A percentile compares a stretch with the other conserved stretches of the same genome.
phyloP scores from a whole-genome alignment of 2,113 vertebrate genomes.

The Nothocercus julius region DNA sequence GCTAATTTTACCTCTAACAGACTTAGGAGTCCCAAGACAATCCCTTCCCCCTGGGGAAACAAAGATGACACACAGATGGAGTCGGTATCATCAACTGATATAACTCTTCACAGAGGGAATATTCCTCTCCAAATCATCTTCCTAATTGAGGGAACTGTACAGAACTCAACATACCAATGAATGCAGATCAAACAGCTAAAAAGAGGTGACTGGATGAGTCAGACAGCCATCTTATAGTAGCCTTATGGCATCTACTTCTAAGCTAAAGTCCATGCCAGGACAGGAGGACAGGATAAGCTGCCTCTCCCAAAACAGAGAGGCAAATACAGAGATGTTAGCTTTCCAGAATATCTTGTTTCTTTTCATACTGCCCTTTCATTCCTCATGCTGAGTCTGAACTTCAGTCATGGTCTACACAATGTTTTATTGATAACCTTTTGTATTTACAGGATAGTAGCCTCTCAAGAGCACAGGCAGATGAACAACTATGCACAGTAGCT shows the following conservation, averaged over 20 bases:
- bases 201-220: neutral
- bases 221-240: too few relatives aligned
- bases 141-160: neutral
- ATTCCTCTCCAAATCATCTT: neutral
- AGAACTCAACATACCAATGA: fast-evolving
- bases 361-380: neutral
- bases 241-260: neutral
- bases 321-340: fast-evolving
- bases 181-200: fast-evolving
- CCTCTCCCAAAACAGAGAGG: neutral
- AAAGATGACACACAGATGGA: fast-evolving
- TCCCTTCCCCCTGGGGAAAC: fast-evolving
- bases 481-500: neutral
- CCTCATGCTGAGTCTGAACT: neutral
- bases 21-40: neutral
- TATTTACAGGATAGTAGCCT: neutral
- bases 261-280: neutral
- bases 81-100: too few relatives aligned
- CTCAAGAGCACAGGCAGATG: too few relatives aligned
- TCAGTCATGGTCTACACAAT: neutral
- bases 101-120: too few relatives aligned
- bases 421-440: too few relatives aligned
- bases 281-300: neutral
- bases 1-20: fast-evolving
- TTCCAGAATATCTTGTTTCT: neutral